Conservation (phyloP, 37 sponge, comb jelly and placozoan genomes). For the Cladorhizidae sp. region DNA sequence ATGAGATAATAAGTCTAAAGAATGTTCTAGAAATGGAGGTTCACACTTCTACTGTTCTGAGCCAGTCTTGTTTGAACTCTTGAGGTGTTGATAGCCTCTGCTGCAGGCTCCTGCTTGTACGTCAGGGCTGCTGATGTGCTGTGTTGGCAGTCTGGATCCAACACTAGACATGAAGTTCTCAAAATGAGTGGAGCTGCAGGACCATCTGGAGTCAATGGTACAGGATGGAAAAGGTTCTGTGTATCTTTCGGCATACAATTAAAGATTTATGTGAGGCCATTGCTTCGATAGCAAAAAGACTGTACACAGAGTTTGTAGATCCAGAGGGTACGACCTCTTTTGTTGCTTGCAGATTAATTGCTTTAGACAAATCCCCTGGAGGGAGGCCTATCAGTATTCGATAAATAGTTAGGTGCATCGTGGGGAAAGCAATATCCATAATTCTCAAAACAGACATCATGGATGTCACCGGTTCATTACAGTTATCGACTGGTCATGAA, state of each 20-base stretch:
- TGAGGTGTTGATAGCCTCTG: no score
- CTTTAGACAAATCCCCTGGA: not conserved
- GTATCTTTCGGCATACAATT: not conserved
- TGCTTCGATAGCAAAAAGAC: not conserved
- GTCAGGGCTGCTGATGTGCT: no score
- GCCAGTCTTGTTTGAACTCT: no score
- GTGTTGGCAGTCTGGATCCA: no score
- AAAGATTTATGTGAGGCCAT: not conserved
- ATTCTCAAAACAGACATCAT: not conserved
- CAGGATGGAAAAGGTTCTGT: not conserved
- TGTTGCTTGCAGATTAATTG: no score
- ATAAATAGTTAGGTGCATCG: not conserved
- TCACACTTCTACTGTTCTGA: no score
- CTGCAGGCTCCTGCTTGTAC: no score
- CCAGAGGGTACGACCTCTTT: no score
- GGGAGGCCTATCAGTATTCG: not conserved
- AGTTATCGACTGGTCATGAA: not conserved
- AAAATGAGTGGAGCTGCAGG: not conserved
- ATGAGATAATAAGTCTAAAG: no score
- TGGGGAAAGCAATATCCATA: not conserved
- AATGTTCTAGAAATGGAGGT: no score
- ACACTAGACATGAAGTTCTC: not conserved
- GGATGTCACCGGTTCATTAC: not conserved
- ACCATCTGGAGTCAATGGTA: not conserved
- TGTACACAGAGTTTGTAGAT: not conserved